phyloP scores from a whole-genome alignment of 1,140 invertebrate genomes.

The Drosophila tsacasi region DNA sequence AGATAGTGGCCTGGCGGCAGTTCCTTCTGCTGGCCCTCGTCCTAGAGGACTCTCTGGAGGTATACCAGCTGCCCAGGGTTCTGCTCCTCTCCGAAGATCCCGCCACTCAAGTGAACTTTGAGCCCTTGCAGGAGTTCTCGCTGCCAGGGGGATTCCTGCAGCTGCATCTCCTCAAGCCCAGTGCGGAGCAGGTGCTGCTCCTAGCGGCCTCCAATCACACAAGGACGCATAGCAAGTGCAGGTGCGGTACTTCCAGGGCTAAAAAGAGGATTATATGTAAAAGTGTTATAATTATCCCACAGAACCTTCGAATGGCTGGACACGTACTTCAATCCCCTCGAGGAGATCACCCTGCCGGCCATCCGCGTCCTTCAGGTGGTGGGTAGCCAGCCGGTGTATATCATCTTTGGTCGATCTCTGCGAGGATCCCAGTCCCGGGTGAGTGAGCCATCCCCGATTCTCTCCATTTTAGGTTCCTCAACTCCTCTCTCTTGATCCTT shows the following conservation, averaged over 20 bases:
- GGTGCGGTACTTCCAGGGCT: constrained; percentile 20
- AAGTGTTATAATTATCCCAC: not conserved
- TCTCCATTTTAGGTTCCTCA: too few relatives aligned
- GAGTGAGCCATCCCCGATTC: not conserved
- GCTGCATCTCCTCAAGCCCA: constrained; percentile 59
- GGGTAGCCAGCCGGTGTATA: constrained; percentile 55
- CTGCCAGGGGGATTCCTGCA: constrained; percentile 55
- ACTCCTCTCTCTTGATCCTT: not conserved
- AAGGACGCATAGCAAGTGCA: constrained; percentile 49
- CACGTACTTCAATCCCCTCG: constrained; percentile 73
- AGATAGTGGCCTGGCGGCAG: constrained; percentile 64
- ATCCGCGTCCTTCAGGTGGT: constrained; percentile 61
- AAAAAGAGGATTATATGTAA: not conserved
- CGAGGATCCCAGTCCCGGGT: constrained; percentile 62
- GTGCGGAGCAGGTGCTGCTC: constrained; percentile 59
- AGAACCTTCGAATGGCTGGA: constrained; percentile 80
- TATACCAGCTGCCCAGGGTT: constrained; percentile 65
- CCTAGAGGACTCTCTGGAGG: constrained; percentile 59
- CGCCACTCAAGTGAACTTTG: constrained; percentile 30
- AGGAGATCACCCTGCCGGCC: constrained; percentile 64
- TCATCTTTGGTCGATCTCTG: constrained; percentile 59
- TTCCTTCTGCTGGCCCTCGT: constrained; percentile 65
- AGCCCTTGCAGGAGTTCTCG: constrained; percentile 72
- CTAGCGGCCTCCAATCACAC: constrained; percentile 61
- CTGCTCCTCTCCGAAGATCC: constrained; percentile 36